Base-by-base conservation (phyloP, 2,113 vertebrate species). In the Promerops cafer region DNA sequence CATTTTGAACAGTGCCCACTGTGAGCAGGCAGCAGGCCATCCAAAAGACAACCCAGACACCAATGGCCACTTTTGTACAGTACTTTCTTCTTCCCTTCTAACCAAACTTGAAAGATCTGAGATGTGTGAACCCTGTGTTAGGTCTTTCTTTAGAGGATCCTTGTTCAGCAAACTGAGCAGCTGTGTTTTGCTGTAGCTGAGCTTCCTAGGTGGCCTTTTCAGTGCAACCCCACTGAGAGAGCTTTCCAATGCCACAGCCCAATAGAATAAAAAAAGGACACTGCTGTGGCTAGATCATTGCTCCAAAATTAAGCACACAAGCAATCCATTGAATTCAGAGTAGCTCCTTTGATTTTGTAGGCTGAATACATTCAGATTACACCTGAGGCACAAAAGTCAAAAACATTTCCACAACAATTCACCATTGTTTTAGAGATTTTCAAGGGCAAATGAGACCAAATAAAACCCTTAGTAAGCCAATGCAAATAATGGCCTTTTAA, bases 51-150 rank as follows among this genome's bases (percentile, higher is more conserved):
- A 4, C 27, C 52, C 71, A 68, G 33, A 35, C 47, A 90, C 30
- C 49, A 56, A 45, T 42, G 15, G 22, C 22, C 28, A 50, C 4
- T 66, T 64, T 12, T 40, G 20, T 47, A 47, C 64, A 44, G 15
- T 19, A 45, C 24, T 35, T 45, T 33, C 47, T 40, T 57, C 57
- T 83, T 87, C 64, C 37, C 5, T 50, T 40, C 19, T 0, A 5
- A 61, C 8, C 5, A 40, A 53, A 74, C 20, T 33, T 61, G 18
- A 70, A 92, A 85, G 75, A 65, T 37, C 2, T 22, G 56, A 85
- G n/a, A 20, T 33, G 22, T 27, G 16, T 60, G 8, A 74, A 13
- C 0, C 1, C 16, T 54, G 33, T 54, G 0, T 65, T 44, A 61
- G 16, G 13, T 40, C 17, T 31, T 70, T 19, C 30, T 40, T 64